Conservation (phyloP, 2,797 vertebrate species). For the Sphaeramia orbicularis region DNA sequence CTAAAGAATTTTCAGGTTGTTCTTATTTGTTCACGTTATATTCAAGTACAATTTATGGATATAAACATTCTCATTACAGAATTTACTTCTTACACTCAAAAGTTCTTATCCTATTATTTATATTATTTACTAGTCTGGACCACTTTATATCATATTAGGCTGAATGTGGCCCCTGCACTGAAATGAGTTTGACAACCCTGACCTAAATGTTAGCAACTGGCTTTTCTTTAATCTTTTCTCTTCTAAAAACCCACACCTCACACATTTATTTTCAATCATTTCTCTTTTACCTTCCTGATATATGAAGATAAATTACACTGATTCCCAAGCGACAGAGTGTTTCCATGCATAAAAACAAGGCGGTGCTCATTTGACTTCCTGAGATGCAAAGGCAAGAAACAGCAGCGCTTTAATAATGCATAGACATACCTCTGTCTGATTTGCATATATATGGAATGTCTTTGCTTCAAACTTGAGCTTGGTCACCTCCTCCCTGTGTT, state of each 20-base stretch:
- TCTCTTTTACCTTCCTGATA: constrained; percentile 18
- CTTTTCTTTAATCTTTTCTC: constrained; percentile 10
- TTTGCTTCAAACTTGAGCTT: constrained; percentile 99
- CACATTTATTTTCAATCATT: constrained; percentile 21
- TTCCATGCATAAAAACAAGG: constrained; percentile 49
- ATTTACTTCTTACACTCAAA: no score
- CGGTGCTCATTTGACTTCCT: constrained; percentile 35
- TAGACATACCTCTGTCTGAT: constrained; percentile 94
- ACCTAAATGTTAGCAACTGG: background rate
- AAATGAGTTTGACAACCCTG: no score
- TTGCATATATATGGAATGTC: constrained; percentile 98
- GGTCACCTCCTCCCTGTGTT: constrained; percentile 95
- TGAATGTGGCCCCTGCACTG: no score
- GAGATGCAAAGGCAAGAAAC: constrained; percentile 23
- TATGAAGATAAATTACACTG: constrained; percentile 14
- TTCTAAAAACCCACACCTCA: constrained; percentile 1
- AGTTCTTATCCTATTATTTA: no score
- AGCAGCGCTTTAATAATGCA: constrained; percentile 51
- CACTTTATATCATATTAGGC: no score
- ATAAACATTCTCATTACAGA: no score
- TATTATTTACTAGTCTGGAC: no score
- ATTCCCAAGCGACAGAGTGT: constrained; percentile 8
- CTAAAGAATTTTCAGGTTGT: no score
- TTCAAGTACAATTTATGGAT: no score
- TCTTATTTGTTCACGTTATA: no score